phyloP scores from a whole-genome alignment of 1,140 invertebrate species.

The Bombus terrestris region DNA sequence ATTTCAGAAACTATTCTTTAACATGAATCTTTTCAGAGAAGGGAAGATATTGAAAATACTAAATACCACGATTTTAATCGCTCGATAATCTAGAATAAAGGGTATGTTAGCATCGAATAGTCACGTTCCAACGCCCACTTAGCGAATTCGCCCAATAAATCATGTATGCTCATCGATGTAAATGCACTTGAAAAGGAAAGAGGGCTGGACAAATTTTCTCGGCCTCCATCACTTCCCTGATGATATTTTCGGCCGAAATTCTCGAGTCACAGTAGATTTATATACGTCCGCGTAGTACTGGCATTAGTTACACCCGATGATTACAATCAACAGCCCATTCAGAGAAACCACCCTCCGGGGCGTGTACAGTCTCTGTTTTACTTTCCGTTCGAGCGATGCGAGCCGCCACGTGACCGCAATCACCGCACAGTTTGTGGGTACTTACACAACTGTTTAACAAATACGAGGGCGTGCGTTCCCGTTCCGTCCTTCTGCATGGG shows the following conservation, averaged over 20 bases:
- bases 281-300: constrained; percentile 49
- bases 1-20: background rate
- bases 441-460: constrained; percentile 79
- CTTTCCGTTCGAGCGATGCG: constrained; percentile 75
- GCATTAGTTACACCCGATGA: constrained; percentile 81
- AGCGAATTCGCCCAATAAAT: background rate
- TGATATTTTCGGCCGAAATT: constrained; percentile 43
- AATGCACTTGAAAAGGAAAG: constrained; percentile 14
- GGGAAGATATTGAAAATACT: too few relatives aligned
- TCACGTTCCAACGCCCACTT: constrained; percentile 11
- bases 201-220: constrained; percentile 4
- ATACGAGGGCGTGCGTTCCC: constrained; percentile 47
- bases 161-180: background rate
- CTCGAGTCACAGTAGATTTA: constrained; percentile 45
- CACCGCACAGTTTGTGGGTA: constrained; percentile 78
- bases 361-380: constrained; percentile 75
- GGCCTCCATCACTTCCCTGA: background rate
- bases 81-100: background rate
- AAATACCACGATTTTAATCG: background rate
- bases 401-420: constrained; percentile 82
- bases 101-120: background rate
- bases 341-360: constrained; percentile 78
- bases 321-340: constrained; percentile 82
- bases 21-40: background rate
- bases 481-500: constrained; percentile 31